Evolutionary conservation across 2,888 invertebrate genomes (phyloP), one percentile per base, ranked within the genome.

Genomic region (Himalopsyche anomala): DNA sequence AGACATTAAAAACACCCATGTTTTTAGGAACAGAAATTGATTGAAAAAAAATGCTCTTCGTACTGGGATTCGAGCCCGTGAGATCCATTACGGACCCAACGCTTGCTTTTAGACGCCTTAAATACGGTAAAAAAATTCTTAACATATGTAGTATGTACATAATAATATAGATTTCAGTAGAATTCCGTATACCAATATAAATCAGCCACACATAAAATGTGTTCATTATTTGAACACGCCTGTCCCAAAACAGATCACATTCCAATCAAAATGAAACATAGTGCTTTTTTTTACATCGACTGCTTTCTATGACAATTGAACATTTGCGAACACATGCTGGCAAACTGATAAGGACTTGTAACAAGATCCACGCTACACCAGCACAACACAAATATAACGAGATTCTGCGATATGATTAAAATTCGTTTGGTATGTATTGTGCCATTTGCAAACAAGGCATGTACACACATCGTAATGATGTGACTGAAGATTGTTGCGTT

Each of bases 251-350:
- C 36, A 74, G 74, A 74, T 36, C 74, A 38, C 74, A 74, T 74
- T 74, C 74, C 74, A 74, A 74, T 74, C 74, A 36, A 74, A 74
- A 74, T 74, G 74, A 74, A 51, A 74, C 74, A 36, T 36, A 38
- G 74, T 74, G 38, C 38, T 38, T 74, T 28, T 62, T 74, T 74
- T 74, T 38, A 28, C 28, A 28, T 28, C 12, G 0, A 2, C 36
- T 5, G 38, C 38, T 74, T 74, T 74, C 74, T 74, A 74, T 38
- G 74, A 74, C 74, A 74, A 74, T 36, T 36, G 74, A 74, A 74
- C 74, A 74, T 74, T 74, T 74, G 74, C 74, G 74, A 74, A 74
- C 74, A 74, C 74, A 74, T 74, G 74, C 74, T 74, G 74, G 36
- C 74, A 28, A 36, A 15, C 74, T 15, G 74, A 74, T 74, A 74